Percentiles rank a stretch among this genome's conserved stretches.
Conservation (phyloP, 2,797 vertebrate species). For the Hipposideros larvatus region DNA sequence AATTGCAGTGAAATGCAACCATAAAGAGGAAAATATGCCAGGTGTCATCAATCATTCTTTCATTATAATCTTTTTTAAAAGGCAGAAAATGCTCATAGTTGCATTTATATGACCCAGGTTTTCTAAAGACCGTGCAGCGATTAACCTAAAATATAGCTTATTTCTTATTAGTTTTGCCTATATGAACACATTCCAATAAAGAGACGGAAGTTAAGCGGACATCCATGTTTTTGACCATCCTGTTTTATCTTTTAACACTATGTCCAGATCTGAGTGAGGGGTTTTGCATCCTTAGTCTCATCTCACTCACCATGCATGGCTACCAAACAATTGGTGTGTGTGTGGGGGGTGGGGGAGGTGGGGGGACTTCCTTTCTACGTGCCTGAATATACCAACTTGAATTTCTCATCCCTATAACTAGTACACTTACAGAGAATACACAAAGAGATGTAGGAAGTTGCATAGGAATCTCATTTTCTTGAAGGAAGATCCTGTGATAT, state of each 20-base stretch:
- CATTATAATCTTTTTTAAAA: constrained; percentile 49
- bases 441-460: neutral
- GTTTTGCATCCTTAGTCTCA: neutral
- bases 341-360: accelerated
- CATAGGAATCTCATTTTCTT: neutral
- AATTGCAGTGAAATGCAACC: constrained; percentile 22
- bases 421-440: neutral
- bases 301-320: neutral
- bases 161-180: constrained; percentile 41
- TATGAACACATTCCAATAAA: neutral
- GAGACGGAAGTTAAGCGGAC: neutral
- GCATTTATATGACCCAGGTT: neutral
- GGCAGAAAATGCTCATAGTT: neutral
- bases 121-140: neutral
- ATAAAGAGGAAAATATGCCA: constrained; percentile 38
- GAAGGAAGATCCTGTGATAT: neutral
- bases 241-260: neutral
- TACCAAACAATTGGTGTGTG: neutral
- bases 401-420: neutral
- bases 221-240: neutral
- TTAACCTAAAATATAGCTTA: constrained; percentile 34
- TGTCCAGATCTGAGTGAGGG: neutral
- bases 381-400: neutral
- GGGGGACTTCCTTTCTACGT: neutral
- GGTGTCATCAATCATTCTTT: constrained; percentile 62